Percentiles rank a stretch among this genome's conserved stretches.
phyloP scores from a whole-genome alignment of 2,888 invertebrate genomes.

The Plagodis pulveraria region DNA sequence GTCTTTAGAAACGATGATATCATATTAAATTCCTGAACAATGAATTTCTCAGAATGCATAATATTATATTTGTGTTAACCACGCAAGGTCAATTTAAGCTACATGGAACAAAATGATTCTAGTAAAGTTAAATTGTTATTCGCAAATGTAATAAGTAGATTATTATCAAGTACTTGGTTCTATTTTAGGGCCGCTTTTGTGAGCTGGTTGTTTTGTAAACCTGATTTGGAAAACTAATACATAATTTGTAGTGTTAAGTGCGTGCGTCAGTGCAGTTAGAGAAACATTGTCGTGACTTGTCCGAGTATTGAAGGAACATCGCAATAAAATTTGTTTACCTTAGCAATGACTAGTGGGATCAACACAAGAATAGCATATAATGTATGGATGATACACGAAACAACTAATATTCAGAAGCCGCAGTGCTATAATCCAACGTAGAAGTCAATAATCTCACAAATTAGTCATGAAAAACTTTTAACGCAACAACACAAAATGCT shows the following conservation, averaged over 20 bases:
- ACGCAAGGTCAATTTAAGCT: conserved; percentile 34
- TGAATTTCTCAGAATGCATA: conserved; percentile 30
- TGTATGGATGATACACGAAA: conserved; percentile 59
- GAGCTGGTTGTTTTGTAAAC: conserved; percentile 13
- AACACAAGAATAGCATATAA: conserved; percentile 38
- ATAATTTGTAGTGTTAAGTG: conserved; percentile 59
- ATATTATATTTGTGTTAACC: conserved; percentile 23
- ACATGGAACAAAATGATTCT: conserved; percentile 27
- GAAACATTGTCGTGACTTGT: conserved; percentile 70
- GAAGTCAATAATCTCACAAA: conserved; percentile 7
- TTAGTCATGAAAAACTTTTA: conserved; percentile 4
- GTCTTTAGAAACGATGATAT: conserved; percentile 21
- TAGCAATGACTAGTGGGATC: conserved; percentile 45
- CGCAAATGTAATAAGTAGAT: conserved; percentile 9
- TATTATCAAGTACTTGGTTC: conserved; percentile 7
- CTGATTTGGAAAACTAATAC: conserved; percentile 32
- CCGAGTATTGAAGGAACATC: conserved; percentile 61
- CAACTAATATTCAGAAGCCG: conserved; percentile 20
- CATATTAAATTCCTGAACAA: conserved; percentile 22
- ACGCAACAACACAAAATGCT: conserved; percentile 18
- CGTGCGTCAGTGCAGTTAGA: conserved; percentile 66
- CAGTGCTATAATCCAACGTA: conserved; percentile 5
- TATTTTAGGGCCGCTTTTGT: conserved; percentile 29
- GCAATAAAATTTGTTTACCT: conserved; percentile 71
- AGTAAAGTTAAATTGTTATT: conserved; percentile 30